These are phyloP conservation scores for Lathamus discolor DNA, from an alignment of 2,113 vertebrate genomes.

Conservation along the genomic window DNA sequence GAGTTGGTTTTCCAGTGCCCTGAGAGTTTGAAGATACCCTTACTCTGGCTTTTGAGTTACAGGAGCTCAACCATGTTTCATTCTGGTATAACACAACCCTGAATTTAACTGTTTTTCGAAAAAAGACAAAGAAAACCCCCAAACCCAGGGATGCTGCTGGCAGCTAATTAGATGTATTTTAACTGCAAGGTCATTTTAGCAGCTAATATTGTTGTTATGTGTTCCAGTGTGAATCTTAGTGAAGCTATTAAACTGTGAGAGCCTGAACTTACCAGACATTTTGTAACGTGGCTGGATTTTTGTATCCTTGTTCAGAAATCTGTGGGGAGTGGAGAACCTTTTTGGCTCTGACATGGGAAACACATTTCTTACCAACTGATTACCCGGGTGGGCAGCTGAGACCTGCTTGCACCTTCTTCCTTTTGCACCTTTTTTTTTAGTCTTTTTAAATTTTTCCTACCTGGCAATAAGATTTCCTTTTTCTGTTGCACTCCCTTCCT, in stretches of 20 bases:
- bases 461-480: not conserved
- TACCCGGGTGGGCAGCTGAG: not conserved
- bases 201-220: constrained; percentile 67
- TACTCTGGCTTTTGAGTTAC: not conserved
- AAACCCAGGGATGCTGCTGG: not conserved
- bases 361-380: not conserved
- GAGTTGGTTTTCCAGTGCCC: not conserved
- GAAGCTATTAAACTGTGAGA: constrained; percentile 47
- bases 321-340: constrained; percentile 23
- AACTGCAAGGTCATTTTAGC: constrained; percentile 71
- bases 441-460: not conserved
- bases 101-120: constrained; percentile 35
- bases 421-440: not conserved
- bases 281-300: not conserved
- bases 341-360: not conserved
- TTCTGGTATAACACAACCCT: constrained; percentile 15
- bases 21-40: not conserved
- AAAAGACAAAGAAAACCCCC: not conserved
- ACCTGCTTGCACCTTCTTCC: not conserved
- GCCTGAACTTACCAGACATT: constrained; percentile 47
- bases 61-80: not conserved
- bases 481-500: not conserved
- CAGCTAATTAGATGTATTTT: constrained; percentile 76
- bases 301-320: constrained; percentile 19
- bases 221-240: constrained; percentile 61